A percentile compares a stretch with the other conserved stretches of the same genome.
phyloP scores from a whole-genome alignment of 2,113 vertebrate genomes.

The Dolichallabes microphthalmus region DNA sequence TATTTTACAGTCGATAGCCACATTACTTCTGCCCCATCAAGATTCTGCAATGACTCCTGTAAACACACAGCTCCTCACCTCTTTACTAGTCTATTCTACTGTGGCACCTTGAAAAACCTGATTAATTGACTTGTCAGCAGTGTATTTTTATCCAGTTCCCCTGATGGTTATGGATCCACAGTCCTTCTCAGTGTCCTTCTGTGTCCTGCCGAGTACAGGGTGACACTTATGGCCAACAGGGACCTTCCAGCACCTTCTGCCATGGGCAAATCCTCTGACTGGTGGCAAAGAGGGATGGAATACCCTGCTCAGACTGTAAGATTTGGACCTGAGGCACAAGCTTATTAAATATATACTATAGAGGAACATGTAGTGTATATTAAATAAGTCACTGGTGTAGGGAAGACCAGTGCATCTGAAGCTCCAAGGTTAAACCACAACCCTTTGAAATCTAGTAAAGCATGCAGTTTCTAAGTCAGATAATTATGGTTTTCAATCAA shows the following conservation, averaged over 20 bases:
- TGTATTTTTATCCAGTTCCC: conserved; percentile 81
- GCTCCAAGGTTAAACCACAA: conserved; percentile 21
- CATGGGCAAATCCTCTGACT: conserved; percentile 29
- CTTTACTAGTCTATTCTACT: conserved; percentile 74
- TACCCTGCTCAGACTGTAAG: conserved; percentile 33
- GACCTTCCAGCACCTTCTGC: conserved; percentile 41
- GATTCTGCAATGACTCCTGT: conserved; percentile 53
- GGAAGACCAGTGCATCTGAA: background rate
- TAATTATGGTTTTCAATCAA: background rate
- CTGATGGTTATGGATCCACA: conserved; percentile 66
- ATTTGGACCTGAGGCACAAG: conserved; percentile 27
- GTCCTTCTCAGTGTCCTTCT: conserved; percentile 76
- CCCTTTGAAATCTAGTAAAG: conserved; percentile 22
- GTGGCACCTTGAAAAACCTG: conserved; percentile 78
- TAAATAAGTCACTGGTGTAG: conserved; percentile 24
- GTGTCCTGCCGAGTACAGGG: conserved; percentile 58
- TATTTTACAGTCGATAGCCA: conserved; percentile 13
- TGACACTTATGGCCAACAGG: conserved; percentile 51
- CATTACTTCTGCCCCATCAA: conserved; percentile 44
- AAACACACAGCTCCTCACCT: conserved; percentile 65
- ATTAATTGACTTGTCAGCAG: conserved; percentile 85
- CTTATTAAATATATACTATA: conserved; percentile 23
- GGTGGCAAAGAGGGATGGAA: conserved; percentile 40
- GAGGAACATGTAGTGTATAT: conserved; percentile 11
- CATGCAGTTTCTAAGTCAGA: background rate